Evolutionary conservation across 2,113 vertebrate species (phyloP), one percentile per base, ranked within the genome.

Genomic region (Ceuthmochares aereus): DNA sequence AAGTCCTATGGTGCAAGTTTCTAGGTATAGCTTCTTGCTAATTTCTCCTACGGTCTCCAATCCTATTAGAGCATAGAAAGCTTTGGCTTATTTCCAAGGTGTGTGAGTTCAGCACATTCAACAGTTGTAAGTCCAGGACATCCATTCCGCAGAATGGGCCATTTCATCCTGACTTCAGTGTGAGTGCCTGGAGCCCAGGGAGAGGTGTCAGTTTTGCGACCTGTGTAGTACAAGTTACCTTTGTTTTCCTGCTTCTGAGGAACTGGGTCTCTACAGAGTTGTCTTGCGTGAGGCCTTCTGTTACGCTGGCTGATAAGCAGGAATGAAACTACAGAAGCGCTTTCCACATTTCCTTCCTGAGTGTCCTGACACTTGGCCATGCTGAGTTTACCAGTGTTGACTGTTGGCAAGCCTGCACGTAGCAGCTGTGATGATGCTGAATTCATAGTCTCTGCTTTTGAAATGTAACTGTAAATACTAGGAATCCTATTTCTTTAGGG

Each of bases 401-500:
- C 76, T 52, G 51, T 80, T 86, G 88, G 90, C 83, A 86, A 62
- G 34, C 49, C 92, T 87, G 92, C 85, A 58, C 8, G 0, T 64
- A 52, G 88, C 84, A 88, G 75, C 89, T 88, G 81, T 59, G 66
- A 78, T 23, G 58, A 80, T 87, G 90, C 93, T 84, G 92, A 95
- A 91, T 95, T 97, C 83, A 60, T 89, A 87, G 93, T 59, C 83
- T 93, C 85, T 70, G 84, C 92, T 94, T 87, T 72, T 74, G 79
- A 92, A 94, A 82, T 18, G 20, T 27, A 85, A 42, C 32, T 72
- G 95, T 92, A 96, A 90, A 96, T 97, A 97, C 29, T 89, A 89
- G 80, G 93, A 95, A 91, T 87, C 94, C 93, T 94, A 34, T 78
- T 84, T 92, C 94, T 96, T 88, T 86, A 93, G 96, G 95, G 91